These are phyloP conservation scores for Mormoops blainvillei DNA, from an alignment of 2,113 vertebrate species.

Conservation along the genomic window DNA sequence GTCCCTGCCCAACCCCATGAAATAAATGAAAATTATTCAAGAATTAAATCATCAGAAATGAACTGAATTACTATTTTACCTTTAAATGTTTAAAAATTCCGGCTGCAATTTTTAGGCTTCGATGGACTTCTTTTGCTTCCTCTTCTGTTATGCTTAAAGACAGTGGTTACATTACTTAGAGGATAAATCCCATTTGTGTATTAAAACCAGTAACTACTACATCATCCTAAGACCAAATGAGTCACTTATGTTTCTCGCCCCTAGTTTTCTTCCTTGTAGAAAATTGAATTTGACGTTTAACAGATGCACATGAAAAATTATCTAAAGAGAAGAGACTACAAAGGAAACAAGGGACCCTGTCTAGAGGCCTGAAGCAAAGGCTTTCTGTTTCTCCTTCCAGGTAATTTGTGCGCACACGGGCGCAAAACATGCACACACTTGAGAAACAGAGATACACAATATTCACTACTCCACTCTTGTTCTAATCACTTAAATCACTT, in stretches of 20 bases:
- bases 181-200: background rate
- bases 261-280: background rate
- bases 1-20: background rate
- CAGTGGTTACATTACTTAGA: background rate
- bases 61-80: slow-evolving; percentile 77
- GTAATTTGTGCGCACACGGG: background rate
- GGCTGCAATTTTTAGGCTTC: slow-evolving; percentile 93
- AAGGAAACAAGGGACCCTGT: background rate
- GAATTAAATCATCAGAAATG: background rate
- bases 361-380: background rate
- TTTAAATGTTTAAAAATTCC: slow-evolving; percentile 97
- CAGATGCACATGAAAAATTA: background rate
- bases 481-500: background rate
- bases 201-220: background rate
- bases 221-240: background rate
- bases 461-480: background rate
- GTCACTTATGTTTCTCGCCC: background rate
- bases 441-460: background rate
- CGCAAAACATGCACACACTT: background rate
- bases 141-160: slow-evolving; percentile 90
- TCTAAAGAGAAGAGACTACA: background rate
- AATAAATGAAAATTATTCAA: background rate
- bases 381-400: background rate
- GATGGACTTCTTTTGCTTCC: slow-evolving; percentile 97
- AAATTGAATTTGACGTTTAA: background rate